Evolutionary conservation across 2,113 vertebrate genomes (phyloP).

Genomic region (Patagioenas fasciata): DNA sequence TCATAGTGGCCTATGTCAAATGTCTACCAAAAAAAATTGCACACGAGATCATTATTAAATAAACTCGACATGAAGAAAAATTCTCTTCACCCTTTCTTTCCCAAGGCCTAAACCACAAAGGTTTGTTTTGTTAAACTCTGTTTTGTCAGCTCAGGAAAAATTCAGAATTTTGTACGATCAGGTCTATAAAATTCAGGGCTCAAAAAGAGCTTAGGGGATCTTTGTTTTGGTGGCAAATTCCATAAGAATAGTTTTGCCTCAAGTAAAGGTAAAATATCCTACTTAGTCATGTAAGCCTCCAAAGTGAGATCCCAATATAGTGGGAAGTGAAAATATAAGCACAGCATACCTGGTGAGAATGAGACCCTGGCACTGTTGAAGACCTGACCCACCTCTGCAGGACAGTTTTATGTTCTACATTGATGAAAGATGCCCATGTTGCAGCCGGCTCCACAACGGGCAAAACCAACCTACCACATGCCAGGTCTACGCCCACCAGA

Average conservation of each 20-base stretch:
- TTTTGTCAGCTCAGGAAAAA: background rate
- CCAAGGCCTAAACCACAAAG: background rate
- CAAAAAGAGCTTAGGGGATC: fast-evolving
- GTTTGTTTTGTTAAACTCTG: background rate
- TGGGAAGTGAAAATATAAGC: background rate
- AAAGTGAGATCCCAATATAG: background rate
- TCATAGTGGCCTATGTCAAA: background rate
- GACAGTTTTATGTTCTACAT: fast-evolving
- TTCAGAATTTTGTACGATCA: background rate
- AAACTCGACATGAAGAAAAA: background rate
- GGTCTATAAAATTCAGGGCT: background rate
- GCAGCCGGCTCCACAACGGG: background rate
- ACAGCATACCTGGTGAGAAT: background rate
- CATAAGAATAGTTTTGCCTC: background rate
- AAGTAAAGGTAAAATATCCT: background rate
- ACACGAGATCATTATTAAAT: background rate
- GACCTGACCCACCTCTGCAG: background rate
- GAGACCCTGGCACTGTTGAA: background rate
- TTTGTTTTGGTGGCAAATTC: background rate
- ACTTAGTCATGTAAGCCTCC: background rate
- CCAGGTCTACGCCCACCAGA: background rate
- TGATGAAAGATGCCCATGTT: fast-evolving
- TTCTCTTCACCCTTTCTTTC: background rate
- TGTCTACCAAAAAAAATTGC: background rate
- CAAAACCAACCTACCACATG: fast-evolving